Conservation (phyloP, 2,113 vertebrate genomes). For the Myiozetetes cayanensis region DNA sequence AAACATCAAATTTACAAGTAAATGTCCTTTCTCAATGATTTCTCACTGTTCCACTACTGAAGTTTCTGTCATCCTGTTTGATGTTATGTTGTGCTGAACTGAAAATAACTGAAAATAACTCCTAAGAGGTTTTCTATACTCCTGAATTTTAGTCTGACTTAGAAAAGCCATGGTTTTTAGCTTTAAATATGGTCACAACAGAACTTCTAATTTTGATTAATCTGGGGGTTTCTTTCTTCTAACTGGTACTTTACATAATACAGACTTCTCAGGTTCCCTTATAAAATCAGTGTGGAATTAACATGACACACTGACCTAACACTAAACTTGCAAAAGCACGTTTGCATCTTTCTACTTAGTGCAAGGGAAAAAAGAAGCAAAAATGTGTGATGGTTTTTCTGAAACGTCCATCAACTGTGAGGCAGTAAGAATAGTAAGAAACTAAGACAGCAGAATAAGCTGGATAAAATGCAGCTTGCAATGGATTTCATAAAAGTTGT, state of each 20-base stretch:
- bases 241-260: background rate
- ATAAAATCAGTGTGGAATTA: background rate
- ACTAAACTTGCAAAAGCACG: background rate
- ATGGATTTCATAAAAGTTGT: background rate
- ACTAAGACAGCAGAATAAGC: background rate
- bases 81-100: background rate
- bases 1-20: background rate
- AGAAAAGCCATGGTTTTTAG: background rate
- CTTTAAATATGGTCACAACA: background rate
- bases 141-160: background rate
- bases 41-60: background rate
- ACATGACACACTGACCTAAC: background rate
- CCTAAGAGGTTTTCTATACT: background rate
- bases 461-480: background rate
- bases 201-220: background rate
- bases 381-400: background rate
- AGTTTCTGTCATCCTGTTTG: background rate
- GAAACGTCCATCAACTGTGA: background rate
- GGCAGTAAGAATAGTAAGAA: background rate
- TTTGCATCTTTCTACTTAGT: background rate
- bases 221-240: background rate
- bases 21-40: background rate
- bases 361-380: background rate
- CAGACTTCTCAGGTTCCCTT: background rate
- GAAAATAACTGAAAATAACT: background rate